These are phyloP conservation scores for Condylura cristata DNA, from an alignment of 2,113 vertebrate genomes.

Conservation along the genomic window DNA sequence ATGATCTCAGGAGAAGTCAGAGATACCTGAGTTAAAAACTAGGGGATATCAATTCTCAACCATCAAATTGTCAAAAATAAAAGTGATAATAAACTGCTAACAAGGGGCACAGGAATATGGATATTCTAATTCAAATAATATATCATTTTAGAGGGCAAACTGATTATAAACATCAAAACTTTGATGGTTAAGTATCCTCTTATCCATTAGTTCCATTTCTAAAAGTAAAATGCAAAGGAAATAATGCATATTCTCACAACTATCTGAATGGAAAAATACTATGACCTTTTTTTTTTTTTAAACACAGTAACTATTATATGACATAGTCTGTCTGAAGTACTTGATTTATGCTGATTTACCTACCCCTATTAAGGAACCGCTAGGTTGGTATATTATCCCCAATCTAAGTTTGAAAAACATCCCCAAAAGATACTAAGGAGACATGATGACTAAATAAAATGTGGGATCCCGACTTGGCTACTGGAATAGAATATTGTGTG, in stretches of 20 bases:
- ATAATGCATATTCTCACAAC: not conserved
- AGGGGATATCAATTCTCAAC: too few species aligned
- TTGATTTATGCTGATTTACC: not conserved
- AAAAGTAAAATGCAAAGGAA: not conserved
- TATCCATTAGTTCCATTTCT: not conserved
- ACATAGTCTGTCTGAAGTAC: not conserved
- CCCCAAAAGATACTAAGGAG: not conserved
- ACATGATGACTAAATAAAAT: not conserved
- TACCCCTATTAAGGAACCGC: not conserved
- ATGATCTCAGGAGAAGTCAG: too few species aligned
- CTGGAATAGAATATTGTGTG: not conserved
- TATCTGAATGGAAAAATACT: not conserved
- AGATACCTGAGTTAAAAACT: too few species aligned
- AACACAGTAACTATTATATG: not conserved
- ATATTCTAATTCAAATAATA: not conserved
- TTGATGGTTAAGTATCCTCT: not conserved
- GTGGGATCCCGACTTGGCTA: not conserved
- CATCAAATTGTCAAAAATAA: not conserved
- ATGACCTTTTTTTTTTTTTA: not conserved
- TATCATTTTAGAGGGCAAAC: not conserved
- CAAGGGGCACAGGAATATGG: not conserved
- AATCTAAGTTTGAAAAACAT: not conserved
- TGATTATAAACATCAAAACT: not conserved
- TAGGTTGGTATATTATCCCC: not conserved
- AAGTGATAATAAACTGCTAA: not conserved